Evolutionary conservation across 2,888 invertebrate genomes (phyloP), one percentile per base, ranked within the genome.

Genomic region (Hipparchia semele): DNA sequence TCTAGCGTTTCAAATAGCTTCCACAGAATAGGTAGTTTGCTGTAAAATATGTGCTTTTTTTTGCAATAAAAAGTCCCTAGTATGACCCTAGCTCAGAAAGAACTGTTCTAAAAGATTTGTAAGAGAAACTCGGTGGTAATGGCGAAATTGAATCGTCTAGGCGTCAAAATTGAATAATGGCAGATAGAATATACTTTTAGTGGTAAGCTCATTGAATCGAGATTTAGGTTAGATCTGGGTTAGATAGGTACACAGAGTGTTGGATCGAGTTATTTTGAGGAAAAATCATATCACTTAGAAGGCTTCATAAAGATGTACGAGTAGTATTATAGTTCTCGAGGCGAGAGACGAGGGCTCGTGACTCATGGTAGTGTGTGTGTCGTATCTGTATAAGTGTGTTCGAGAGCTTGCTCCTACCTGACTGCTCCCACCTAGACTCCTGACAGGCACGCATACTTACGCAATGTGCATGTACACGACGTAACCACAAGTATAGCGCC

Each of bases 101-200:
- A 39, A 12, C 10, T 13, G 58, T 23, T 45, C 33, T 12, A n/a
- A 61, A 61, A 61, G 60, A 39, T 45, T 46, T 13, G 62, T 49
- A 49, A 49, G 4, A 62, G 62, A 9, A 13, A 6, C 33, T 23
- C 53, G 49, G 68, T 12, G 9, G 10, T 68, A 51, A 68, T 59
- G 59, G 49, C 13, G 33, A 61, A 69, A 69, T 69, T 61, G 69
- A 69, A 69, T 69, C 69, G 33, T 53, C 53, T 53, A 39, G 69
- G 45, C 69, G 60, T 61, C 61, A 69, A 51, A 69, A 69, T 61
- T 61, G 60, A 69, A 69, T 69, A 69, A 69, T 69, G 51, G 60
- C 2, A 53, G 60, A 53, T 53, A 39, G n/a, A 10, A 60, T 51
- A 51, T 69, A 61, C 58, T 68, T 53, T 61, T n/a, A 69, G 49